Evolutionary conservation across 2,888 invertebrate species (phyloP).

Genomic region (Nomada flava): DNA sequence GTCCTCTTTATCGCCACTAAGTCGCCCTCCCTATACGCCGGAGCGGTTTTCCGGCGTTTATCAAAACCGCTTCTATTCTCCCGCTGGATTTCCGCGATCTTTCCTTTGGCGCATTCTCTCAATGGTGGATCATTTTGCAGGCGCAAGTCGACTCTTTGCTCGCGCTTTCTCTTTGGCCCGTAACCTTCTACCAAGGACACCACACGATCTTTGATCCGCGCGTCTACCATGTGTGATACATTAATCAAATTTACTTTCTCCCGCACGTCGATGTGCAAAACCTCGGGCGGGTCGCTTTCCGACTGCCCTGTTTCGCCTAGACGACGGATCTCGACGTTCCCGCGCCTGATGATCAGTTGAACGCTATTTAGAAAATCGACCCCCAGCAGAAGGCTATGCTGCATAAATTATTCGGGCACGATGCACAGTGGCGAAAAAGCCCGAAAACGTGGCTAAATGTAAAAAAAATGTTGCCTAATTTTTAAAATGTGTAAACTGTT

Average conservation of each 20-base stretch:
- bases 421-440: no score
- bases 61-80: conserved; percentile 4
- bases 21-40: neutral
- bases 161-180: no score
- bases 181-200: neutral
- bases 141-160: no score
- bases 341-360: neutral
- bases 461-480: no score
- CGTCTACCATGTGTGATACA: neutral
- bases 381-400: neutral
- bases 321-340: neutral
- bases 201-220: neutral
- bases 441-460: no score
- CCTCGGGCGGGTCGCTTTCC: neutral
- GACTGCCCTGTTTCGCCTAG: neutral
- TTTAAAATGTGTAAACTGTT: no score
- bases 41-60: neutral
- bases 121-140: neutral
- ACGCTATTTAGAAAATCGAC: conserved; percentile 2
- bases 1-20: neutral
- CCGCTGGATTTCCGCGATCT: conserved; percentile 12
- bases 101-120: neutral
- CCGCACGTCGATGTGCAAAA: neutral
- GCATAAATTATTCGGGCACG: neutral
- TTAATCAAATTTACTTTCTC: neutral